Evolutionary conservation across 1,140 invertebrate genomes (phyloP), one percentile per base, ranked within the genome.

Genomic region (Caerostris extrusa): DNA sequence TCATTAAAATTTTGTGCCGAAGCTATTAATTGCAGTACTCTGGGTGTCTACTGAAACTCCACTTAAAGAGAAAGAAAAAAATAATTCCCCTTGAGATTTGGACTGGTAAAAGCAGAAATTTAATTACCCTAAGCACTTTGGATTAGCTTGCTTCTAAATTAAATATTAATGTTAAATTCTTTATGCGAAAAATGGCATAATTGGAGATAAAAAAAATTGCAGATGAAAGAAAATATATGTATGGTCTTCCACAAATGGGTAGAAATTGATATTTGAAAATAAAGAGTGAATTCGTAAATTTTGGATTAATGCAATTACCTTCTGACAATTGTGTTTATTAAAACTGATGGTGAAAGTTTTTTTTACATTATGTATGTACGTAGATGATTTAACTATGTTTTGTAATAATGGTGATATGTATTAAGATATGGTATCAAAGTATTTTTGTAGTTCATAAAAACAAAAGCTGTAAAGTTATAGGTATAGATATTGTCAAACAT

Each of bases 231-330:
- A 60, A 7, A 60, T 60, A 7, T 60, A 53, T 97, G 3, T 96
- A 96, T 94, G 96, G 96, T 7, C 91, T 96, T n/a, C 96, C 96
- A 93, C 96, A 97, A 94, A 95, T 95, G 17, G 95, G 95, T 50
- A 93, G 95, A 57, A 95, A 95, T 10, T 96, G 96, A 96, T 95
- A 96, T 94, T 95, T 95, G 5, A 95, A 94, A 67, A 69, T 95
- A 71, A 69, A 95, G 95, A 97, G 60, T 61, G 60, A 87, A 60
- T 64, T 8, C 5, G 3, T 12, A 19, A 77, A 77, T 10, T 71
- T 83, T 83, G 8, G 81, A n/a, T 14, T 87, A n/a, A 19, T 60
- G 6, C 85, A 87, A 87, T 14, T 61, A 5, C 7, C 56, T 61
- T 87, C 85, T 56, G 82, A 85, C 56, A 85, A 56, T 56, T 56